A percentile compares a stretch with the other conserved stretches of the same genome.
These are phyloP conservation scores for Dromius quadrimaculatus DNA, from an alignment of 2,888 invertebrate genomes.

Conservation along the genomic window DNA sequence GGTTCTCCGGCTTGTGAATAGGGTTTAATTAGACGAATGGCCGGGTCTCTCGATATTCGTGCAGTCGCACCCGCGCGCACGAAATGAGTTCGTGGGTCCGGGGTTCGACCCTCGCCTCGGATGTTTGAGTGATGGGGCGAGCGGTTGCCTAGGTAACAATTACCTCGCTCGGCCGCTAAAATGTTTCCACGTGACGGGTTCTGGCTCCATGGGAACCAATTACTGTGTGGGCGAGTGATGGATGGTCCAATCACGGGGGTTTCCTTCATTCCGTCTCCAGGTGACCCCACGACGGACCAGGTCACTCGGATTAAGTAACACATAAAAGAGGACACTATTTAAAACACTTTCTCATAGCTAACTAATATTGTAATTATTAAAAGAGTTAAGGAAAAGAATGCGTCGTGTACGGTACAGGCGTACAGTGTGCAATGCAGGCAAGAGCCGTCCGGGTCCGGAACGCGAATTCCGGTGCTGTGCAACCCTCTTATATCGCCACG, in stretches of 20 bases:
- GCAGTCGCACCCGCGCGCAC: constrained; percentile 26
- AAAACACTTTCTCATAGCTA: neutral
- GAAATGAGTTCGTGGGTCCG: constrained; percentile 24
- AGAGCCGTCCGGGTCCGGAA: neutral
- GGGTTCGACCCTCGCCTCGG: constrained; percentile 51
- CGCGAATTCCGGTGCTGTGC: neutral
- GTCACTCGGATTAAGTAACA: constrained; percentile 12
- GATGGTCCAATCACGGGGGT: constrained; percentile 73
- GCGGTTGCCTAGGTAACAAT: constrained; percentile 65
- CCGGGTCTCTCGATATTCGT: constrained; percentile 29
- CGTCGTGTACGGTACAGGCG: constrained; percentile 31
- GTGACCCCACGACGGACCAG: constrained; percentile 51
- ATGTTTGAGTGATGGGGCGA: constrained; percentile 59
- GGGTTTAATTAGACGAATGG: constrained; percentile 52
- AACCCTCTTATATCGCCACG: constrained; percentile 6
- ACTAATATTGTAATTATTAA: neutral
- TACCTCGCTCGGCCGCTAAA: constrained; percentile 61
- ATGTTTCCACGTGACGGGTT: constrained; percentile 60
- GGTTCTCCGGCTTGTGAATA: constrained; percentile 31
- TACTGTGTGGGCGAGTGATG: constrained; percentile 69
- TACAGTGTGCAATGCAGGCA: constrained; percentile 31
- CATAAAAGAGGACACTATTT: neutral
- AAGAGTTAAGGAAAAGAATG: neutral
- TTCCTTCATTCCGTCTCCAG: constrained; percentile 57
- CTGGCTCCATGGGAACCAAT: constrained; percentile 69